Evolutionary conservation across 2,888 invertebrate species (phyloP).

Genomic region (Calliphora vomitoria): DNA sequence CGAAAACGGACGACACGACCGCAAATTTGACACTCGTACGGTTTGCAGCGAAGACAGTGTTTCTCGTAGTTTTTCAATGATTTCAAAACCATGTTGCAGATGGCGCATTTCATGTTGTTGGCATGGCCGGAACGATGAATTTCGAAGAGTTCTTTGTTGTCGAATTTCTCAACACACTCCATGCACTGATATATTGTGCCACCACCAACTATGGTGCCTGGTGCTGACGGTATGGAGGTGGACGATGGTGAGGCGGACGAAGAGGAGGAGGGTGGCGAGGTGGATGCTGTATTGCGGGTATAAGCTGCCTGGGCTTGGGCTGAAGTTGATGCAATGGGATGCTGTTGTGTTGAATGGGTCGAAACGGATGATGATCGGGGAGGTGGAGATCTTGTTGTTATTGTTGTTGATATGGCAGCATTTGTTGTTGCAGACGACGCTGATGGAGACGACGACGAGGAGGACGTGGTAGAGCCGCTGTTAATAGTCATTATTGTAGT

Average conservation of each 20-base stretch:
- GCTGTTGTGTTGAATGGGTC: constrained; percentile 57
- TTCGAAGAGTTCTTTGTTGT: constrained; percentile 83
- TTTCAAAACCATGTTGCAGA: constrained; percentile 84
- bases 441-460: constrained; percentile 16
- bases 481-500: constrained; percentile 67
- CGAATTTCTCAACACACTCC: constrained; percentile 83
- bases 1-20: constrained; percentile 84
- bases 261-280: constrained; percentile 67
- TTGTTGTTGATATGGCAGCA: constrained; percentile 65
- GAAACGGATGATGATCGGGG: constrained; percentile 34
- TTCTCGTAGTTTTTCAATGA: constrained; percentile 84
- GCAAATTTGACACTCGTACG: constrained; percentile 84
- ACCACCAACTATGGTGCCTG: not conserved
- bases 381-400: constrained; percentile 52
- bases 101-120: constrained; percentile 84
- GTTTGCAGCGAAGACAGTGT: constrained; percentile 84
- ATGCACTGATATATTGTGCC: constrained; percentile 81
- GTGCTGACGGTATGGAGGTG: constrained; percentile 64
- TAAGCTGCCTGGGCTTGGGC: constrained; percentile 70
- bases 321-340: constrained; percentile 67
- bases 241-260: constrained; percentile 72
- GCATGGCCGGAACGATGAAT: constrained; percentile 84
- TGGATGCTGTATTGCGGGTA: constrained; percentile 66
- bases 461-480: constrained; percentile 23
- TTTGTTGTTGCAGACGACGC: constrained; percentile 48